A percentile compares a stretch with the other conserved stretches of the same genome.
phyloP scores from a whole-genome alignment of 2,113 vertebrate genomes.

The Herpetotheres cachinnans region DNA sequence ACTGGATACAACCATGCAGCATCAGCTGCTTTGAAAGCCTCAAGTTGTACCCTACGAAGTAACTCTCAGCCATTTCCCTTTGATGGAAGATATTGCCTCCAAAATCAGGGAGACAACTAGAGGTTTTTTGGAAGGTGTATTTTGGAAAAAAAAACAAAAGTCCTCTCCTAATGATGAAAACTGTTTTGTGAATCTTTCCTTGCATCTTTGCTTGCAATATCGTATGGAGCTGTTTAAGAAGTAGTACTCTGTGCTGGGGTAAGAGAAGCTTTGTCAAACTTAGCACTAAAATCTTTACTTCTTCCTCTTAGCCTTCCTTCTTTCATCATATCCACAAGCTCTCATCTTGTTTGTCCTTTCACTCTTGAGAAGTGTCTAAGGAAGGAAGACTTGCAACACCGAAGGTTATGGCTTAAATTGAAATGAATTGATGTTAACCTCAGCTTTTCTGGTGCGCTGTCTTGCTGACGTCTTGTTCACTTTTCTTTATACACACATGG shows the following conservation, averaged over 20 bases:
- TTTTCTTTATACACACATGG: background rate
- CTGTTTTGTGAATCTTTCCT: background rate
- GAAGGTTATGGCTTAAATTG: background rate
- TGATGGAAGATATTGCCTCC: background rate
- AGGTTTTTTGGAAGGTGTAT: background rate
- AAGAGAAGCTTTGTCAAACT: background rate
- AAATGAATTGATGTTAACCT: fast-evolving
- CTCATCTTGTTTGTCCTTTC: background rate
- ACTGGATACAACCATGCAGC: background rate
- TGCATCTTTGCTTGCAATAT: background rate
- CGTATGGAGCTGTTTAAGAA: background rate
- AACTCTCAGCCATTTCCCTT: background rate
- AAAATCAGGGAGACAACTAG: background rate
- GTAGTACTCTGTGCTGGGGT: background rate
- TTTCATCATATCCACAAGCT: background rate
- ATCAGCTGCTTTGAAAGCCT: background rate
- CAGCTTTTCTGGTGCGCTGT: background rate
- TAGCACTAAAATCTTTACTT: background rate
- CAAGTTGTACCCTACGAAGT: fast-evolving
- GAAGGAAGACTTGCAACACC: background rate
- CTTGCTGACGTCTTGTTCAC: background rate
- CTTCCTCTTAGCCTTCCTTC: background rate
- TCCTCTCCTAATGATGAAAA: background rate
- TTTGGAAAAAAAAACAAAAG: background rate
- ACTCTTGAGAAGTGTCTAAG: background rate